Conservation (phyloP, 2,888 invertebrate genomes). For the Branchellion lobata region DNA sequence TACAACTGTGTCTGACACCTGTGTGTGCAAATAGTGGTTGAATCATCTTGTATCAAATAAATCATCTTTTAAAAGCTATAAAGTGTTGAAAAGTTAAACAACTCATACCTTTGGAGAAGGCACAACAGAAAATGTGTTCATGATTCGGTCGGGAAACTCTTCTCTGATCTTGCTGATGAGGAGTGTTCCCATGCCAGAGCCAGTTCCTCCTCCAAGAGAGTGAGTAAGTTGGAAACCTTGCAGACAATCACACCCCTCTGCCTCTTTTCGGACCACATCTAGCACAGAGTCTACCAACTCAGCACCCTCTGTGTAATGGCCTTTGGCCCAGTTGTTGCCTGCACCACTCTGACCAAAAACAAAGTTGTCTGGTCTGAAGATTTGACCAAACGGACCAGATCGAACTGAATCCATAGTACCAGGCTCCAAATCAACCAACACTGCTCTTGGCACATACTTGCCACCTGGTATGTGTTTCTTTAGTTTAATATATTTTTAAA, state of each 20-base stretch:
- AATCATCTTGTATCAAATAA: background rate
- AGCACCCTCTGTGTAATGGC: constrained; percentile 66
- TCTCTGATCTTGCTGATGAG: constrained; percentile 82
- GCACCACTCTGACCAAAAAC: constrained; percentile 65
- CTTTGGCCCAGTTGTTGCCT: constrained; percentile 85
- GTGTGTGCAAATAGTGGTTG: background rate
- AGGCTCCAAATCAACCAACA: background rate
- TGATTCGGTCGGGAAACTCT: background rate
- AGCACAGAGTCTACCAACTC: constrained; percentile 53
- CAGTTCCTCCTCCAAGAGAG: constrained; percentile 64
- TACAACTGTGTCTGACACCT: background rate
- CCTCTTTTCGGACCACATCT: constrained; percentile 26
- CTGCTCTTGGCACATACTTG: constrained; percentile 48
- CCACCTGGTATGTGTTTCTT: too few relatives aligned
- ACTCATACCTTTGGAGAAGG: background rate
- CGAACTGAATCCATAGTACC: background rate
- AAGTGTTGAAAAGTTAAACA: background rate
- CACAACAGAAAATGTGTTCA: background rate
- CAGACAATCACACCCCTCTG: constrained; percentile 57
- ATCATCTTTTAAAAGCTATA: too few relatives aligned
- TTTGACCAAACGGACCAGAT: background rate
- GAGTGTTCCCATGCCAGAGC: constrained; percentile 70
- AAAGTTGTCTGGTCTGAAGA: background rate
- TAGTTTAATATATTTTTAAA: too few relatives aligned
- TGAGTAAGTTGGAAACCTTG: background rate